Base-by-base conservation (phyloP, 2,888 invertebrate species). In the Cataglyphis altisquamis region DNA sequence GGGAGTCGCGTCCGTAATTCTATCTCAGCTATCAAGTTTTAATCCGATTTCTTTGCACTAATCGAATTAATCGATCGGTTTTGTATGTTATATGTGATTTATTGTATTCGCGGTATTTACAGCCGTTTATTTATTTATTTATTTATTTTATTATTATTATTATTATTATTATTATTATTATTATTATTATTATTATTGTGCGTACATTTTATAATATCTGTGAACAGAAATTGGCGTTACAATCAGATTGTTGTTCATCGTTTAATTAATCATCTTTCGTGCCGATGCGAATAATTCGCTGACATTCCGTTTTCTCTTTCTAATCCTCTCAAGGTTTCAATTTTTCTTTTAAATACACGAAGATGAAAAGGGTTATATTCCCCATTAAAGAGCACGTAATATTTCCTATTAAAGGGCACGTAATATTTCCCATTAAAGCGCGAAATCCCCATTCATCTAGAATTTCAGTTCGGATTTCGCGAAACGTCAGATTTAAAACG, bases 1-100 rank as follows among this genome's bases (percentile, higher is more conserved):
- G 32, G 5, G 5, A 32, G 29, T 77, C 29, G 41, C 10, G 29
- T 55, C 39, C 41, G 41, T 36, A 63, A 48, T 48, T 9, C 29
- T 15, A 5, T 4, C 32, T 52, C 1, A 48, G 52, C 52, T 48
- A 48, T 25, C 21, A 63, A 52, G 25, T n/a, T 77, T 68, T n/a
- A 77, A 68, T 68, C 41, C 29, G 64, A 32, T 77, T 77, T 57
- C 55, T 41, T 29, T 9, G 55, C 18, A 12, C 41, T 41, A 77
- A 77, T 77, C n/a, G 55, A 66, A 25, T 75, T 66, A 63, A 74
- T 64, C 32, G 73, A 74, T 62, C 21, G 25, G 15, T 55, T 45
- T 29, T 39, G 12, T n/a, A 29, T 57, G 1, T 45, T 45, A 5
- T 5, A 4, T 57, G 29, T 29, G 29, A 41, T 55, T 67, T 64